Percentiles rank a stretch among this genome's conserved stretches.
phyloP scores from a whole-genome alignment of 2,888 invertebrate genomes.

The Corythucha ciliata region DNA sequence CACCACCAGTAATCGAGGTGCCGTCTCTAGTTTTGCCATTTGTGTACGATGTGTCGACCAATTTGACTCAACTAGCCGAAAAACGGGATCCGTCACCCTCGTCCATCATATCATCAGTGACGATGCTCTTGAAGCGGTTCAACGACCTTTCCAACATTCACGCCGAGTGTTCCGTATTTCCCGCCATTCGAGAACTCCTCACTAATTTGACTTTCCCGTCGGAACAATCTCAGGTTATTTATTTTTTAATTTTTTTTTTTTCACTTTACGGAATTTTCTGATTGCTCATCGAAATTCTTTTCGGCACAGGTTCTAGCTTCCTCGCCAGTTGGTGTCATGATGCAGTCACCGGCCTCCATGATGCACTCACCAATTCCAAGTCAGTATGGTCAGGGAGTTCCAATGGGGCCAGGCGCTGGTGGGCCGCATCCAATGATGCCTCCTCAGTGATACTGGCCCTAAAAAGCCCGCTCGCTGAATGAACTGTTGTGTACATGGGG shows the following conservation, averaged over 20 bases:
- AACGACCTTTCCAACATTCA: constrained; percentile 58
- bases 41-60: constrained; percentile 79
- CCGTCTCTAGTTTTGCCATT: constrained; percentile 74
- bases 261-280: background rate
- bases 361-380: constrained; percentile 34
- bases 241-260: background rate
- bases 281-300: background rate
- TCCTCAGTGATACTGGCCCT: constrained; percentile 35
- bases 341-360: constrained; percentile 34
- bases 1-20: constrained; percentile 47
- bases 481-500: too few species aligned
- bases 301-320: constrained; percentile 20
- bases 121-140: constrained; percentile 57
- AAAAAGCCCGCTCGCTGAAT: too few species aligned
- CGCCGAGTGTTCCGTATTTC: constrained; percentile 80
- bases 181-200: constrained; percentile 79
- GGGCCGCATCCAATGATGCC: constrained; percentile 36
- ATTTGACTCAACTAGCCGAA: constrained; percentile 78
- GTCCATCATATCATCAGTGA: constrained; percentile 54
- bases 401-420: constrained; percentile 35
- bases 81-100: constrained; percentile 58
- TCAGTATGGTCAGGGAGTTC: constrained; percentile 21
- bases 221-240: constrained; percentile 49
- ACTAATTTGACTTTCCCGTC: constrained; percentile 73
- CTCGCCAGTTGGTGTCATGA: constrained; percentile 31